These are phyloP conservation scores for Paralichthys olivaceus DNA, from an alignment of 2,113 vertebrate genomes.

Conservation along the genomic window DNA sequence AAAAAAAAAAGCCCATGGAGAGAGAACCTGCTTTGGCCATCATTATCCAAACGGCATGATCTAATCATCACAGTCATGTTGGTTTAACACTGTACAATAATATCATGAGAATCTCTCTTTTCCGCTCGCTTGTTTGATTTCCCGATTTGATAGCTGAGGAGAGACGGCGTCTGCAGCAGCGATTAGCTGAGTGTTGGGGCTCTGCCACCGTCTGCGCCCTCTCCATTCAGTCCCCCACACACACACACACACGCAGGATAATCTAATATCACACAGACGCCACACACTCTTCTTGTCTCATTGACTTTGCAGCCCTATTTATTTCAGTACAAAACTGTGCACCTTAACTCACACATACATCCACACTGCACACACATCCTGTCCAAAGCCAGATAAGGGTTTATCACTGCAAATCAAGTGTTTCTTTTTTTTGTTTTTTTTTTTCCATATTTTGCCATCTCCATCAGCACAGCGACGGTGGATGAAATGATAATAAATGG, in stretches of 20 bases:
- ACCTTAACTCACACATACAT: not conserved
- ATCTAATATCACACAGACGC: conserved; percentile 61
- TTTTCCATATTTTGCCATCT: conserved; percentile 61
- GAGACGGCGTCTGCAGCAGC: conserved; percentile 43
- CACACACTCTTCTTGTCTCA: conserved; percentile 50
- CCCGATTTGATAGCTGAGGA: conserved; percentile 40
- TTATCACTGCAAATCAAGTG: conserved; percentile 53
- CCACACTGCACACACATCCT: conserved; percentile 20
- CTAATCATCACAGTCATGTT: conserved; percentile 70
- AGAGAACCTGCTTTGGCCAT: conserved; percentile 54
- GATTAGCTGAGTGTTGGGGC: conserved; percentile 54
- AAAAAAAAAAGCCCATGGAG: conserved; percentile 28
- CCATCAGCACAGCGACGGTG: conserved; percentile 70
- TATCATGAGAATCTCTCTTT: conserved; percentile 43
- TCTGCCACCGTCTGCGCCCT: conserved; percentile 43
- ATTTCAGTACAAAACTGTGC: conserved; percentile 27
- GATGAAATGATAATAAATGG: conserved; percentile 86
- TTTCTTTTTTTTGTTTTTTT: conserved; percentile 13
- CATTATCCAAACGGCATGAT: conserved; percentile 62
- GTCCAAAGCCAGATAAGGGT: conserved; percentile 30
- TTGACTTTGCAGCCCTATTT: conserved; percentile 46
- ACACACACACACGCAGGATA: conserved; percentile 41
- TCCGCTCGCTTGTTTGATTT: conserved; percentile 60
- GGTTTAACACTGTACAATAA: conserved; percentile 62
- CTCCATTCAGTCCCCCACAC: conserved; percentile 41